These are phyloP conservation scores for Neomicropteryx cornuta DNA, from an alignment of 1,140 invertebrate species.

Conservation along the genomic window DNA sequence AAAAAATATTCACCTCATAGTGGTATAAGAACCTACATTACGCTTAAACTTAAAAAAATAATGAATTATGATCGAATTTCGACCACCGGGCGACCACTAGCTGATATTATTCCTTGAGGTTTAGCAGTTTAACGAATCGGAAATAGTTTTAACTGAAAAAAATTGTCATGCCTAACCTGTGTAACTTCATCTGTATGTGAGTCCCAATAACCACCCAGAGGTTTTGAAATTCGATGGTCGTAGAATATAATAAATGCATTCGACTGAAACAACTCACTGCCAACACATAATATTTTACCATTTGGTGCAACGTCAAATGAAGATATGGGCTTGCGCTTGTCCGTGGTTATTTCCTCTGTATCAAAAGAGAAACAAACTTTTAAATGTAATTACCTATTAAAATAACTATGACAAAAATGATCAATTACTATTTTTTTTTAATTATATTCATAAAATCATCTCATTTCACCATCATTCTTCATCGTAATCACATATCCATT, in stretches of 20 bases:
- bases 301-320: slow-evolving; percentile 68
- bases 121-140: too few species aligned
- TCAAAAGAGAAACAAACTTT: slow-evolving; percentile 26
- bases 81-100: too few species aligned
- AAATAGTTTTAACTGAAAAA: too few species aligned
- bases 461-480: background rate
- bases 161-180: slow-evolving; percentile 38
- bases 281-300: slow-evolving; percentile 61
- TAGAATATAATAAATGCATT: slow-evolving; percentile 75
- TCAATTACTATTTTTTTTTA: background rate
- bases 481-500: slow-evolving; percentile 1
- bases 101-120: too few species aligned
- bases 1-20: too few species aligned
- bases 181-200: slow-evolving; percentile 79
- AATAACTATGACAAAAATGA: background rate
- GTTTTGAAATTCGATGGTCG: slow-evolving; percentile 55
- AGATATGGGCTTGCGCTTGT: slow-evolving; percentile 38
- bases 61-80: too few species aligned
- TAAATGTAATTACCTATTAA: slow-evolving; percentile 15
- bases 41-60: too few species aligned
- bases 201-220: slow-evolving; percentile 77
- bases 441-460: background rate
- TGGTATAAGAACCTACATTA: too few species aligned
- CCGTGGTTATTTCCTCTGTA: slow-evolving; percentile 31
- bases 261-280: slow-evolving; percentile 57